Evolutionary conservation across 2,797 vertebrate genomes (phyloP).

Genomic region (Parauchenoglanis ngamensis): DNA sequence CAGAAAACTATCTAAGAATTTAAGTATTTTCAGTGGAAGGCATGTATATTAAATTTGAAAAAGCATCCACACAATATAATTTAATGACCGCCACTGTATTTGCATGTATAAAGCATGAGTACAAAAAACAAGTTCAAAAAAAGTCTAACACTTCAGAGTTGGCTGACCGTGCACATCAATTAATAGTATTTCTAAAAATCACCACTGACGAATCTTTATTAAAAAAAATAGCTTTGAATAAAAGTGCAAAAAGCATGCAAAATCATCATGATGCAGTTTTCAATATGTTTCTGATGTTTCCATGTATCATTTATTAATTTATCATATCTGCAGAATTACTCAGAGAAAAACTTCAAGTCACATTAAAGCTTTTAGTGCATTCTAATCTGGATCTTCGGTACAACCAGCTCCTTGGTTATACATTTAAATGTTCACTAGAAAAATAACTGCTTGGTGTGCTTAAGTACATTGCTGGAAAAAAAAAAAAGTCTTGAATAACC

Average conservation of each 20-base stretch:
- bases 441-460: conserved; percentile 62
- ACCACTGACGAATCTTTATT: conserved; percentile 58
- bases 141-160: conserved; percentile 58
- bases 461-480: conserved; percentile 40
- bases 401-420: conserved; percentile 76
- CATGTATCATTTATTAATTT: conserved; percentile 67
- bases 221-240: conserved; percentile 66
- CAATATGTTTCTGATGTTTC: conserved; percentile 56
- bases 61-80: conserved; percentile 46
- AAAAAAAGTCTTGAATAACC: conserved; percentile 48
- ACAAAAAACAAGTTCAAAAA: conserved; percentile 53
- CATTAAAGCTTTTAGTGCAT: conserved; percentile 70
- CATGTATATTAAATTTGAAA: conserved; percentile 37
- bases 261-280: conserved; percentile 67
- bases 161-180: conserved; percentile 75
- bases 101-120: conserved; percentile 58
- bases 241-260: conserved; percentile 74
- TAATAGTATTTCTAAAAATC: conserved; percentile 58
- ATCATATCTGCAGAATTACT: conserved; percentile 59
- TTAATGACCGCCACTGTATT: conserved; percentile 49
- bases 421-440: conserved; percentile 62
- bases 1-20: conserved; percentile 9
- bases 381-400: conserved; percentile 74
- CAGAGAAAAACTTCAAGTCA: conserved; percentile 60
- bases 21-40: conserved; percentile 15